A percentile compares a stretch with the other conserved stretches of the same genome.
Evolutionary conservation across 2,888 invertebrate species (phyloP).

Genomic region (Drosophila maculinotata): DNA sequence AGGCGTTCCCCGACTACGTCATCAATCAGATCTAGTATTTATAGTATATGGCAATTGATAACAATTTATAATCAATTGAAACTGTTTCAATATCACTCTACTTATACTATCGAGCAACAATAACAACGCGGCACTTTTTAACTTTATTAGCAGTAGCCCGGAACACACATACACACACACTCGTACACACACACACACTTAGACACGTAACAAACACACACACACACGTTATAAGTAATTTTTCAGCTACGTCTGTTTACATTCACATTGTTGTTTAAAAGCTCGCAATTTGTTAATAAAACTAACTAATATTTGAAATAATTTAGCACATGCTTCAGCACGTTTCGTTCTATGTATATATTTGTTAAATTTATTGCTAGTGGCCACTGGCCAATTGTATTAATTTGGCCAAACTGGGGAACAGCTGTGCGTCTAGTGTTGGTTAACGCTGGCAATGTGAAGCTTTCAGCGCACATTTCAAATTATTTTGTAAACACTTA

Average conservation of each 20-base stretch:
- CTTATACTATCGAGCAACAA: slow-evolving; percentile 19
- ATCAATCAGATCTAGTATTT: slow-evolving; percentile 11
- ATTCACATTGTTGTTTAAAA: slow-evolving; percentile 9
- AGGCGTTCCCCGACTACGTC: slow-evolving; percentile 42
- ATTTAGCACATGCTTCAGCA: slow-evolving; percentile 19
- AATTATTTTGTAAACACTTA: slow-evolving; percentile 1
- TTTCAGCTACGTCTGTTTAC: neutral
- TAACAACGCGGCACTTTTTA: slow-evolving; percentile 23
- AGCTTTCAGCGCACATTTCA: slow-evolving; percentile 20
- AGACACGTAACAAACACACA: neutral
- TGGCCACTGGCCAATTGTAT: slow-evolving; percentile 40
- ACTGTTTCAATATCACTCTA: neutral
- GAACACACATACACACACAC: slow-evolving; percentile 9
- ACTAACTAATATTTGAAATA: slow-evolving; percentile 16
- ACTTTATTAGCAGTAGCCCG: slow-evolving; percentile 32
- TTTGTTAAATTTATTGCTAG: slow-evolving; percentile 10
- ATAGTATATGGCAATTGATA: slow-evolving; percentile 21
- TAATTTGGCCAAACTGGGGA: slow-evolving; percentile 44
- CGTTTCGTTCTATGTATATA: slow-evolving; percentile 20
- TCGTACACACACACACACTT: neutral
- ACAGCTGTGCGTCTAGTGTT: slow-evolving; percentile 50
- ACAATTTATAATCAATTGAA: slow-evolving; percentile 28
- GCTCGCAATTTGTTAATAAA: neutral
- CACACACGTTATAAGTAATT: slow-evolving; percentile 9
- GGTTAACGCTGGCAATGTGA: slow-evolving; percentile 3